Evolutionary conservation across 92 coral and sea anemone species (phyloP).

Genomic region (Hydrozoanthus gracilis): DNA sequence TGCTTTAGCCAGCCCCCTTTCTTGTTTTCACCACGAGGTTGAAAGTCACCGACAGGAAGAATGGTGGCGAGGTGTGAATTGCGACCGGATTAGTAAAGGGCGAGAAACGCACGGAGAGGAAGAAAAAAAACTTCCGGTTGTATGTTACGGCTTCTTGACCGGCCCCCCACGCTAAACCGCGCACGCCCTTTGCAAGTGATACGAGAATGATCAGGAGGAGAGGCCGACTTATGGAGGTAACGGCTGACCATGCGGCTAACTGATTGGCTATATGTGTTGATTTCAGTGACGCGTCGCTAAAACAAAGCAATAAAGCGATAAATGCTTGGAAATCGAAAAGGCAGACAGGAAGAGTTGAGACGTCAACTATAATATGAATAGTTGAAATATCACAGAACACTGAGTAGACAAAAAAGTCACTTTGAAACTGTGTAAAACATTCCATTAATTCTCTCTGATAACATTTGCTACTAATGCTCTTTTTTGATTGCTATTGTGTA

Average conservation of each 20-base stretch:
- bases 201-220: too few relatives aligned
- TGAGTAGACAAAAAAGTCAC: not conserved
- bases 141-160: not conserved
- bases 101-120: not conserved
- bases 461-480: not conserved
- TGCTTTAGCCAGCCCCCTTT: too few relatives aligned
- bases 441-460: not conserved
- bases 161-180: not conserved
- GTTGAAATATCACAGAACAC: not conserved
- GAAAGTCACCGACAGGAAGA: not conserved
- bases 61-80: not conserved
- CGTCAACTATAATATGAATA: not conserved
- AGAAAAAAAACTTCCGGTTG: not conserved
- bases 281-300: too few relatives aligned
- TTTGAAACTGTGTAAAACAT: not conserved
- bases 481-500: not conserved
- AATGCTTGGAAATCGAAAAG: not conserved
- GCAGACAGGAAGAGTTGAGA: not conserved
- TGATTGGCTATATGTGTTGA: too few relatives aligned
- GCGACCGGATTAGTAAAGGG: slow-evolving; percentile 15
- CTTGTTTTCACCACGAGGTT: too few relatives aligned
- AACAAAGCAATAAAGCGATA: too few relatives aligned
- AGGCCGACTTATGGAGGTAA: too few relatives aligned
- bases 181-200: too few relatives aligned
- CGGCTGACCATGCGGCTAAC: too few relatives aligned